These are phyloP conservation scores for Muschampia staudingeri DNA, from an alignment of 2,888 invertebrate species.

Conservation along the genomic window DNA sequence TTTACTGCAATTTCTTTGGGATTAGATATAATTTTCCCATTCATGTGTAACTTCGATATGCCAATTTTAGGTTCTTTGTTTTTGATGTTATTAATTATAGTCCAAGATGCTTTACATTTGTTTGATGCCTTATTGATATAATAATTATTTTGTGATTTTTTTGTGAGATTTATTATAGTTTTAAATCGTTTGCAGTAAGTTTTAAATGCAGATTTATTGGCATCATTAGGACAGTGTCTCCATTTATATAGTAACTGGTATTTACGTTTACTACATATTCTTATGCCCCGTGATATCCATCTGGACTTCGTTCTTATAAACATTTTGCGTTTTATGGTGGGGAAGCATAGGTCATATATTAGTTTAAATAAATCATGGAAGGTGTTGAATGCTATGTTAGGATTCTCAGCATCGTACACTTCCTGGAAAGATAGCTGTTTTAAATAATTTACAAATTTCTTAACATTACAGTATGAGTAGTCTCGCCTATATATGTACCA, in stretches of 20 bases:
- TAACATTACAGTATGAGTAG: neutral
- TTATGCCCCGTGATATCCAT: conserved; percentile 47
- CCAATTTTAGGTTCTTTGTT: conserved; percentile 14
- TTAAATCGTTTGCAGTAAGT: conserved; percentile 25
- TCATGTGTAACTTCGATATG: neutral
- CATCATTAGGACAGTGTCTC: conserved; percentile 17
- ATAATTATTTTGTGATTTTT: conserved; percentile 39
- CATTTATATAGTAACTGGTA: conserved; percentile 41
- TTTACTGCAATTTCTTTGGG: conserved; percentile 39
- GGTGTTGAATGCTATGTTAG: conserved; percentile 32
- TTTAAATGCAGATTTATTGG: conserved; percentile 35
- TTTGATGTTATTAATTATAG: conserved; percentile 36
- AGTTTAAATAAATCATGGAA: conserved; percentile 38
- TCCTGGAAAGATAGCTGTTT: conserved; percentile 25
- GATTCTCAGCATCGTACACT: neutral
- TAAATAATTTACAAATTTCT: conserved; percentile 26
- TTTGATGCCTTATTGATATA: conserved; percentile 32
- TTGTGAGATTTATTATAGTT: conserved; percentile 29
- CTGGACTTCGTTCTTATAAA: conserved; percentile 16
- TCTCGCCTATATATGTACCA: neutral
- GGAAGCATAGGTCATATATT: conserved; percentile 46
- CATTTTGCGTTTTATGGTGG: conserved; percentile 34
- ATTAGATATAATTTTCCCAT: conserved; percentile 16
- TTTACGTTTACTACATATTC: conserved; percentile 43
- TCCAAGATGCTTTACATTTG: conserved; percentile 48